These are phyloP conservation scores for Aphidoletes aphidimyza DNA, from an alignment of 2,888 invertebrate species.

Conservation along the genomic window DNA sequence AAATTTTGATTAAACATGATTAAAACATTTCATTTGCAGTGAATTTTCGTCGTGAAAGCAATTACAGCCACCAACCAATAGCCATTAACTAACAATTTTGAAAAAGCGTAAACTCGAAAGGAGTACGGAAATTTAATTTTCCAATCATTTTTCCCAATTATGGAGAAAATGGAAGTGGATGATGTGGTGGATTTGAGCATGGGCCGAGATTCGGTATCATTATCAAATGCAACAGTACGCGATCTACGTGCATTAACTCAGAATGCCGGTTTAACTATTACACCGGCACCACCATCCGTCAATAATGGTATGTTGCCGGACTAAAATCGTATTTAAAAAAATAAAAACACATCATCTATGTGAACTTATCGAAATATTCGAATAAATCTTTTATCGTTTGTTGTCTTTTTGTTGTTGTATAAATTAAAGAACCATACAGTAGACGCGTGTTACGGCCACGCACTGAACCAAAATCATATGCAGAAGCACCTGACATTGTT, in stretches of 20 bases:
- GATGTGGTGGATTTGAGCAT: slow-evolving; percentile 91
- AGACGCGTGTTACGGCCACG: slow-evolving; percentile 83
- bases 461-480: slow-evolving; percentile 85
- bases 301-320: slow-evolving; percentile 38
- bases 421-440: slow-evolving; percentile 61
- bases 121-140: neutral
- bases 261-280: slow-evolving; percentile 72
- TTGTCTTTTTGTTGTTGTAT: neutral
- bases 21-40: neutral
- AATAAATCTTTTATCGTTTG: neutral
- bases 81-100: neutral
- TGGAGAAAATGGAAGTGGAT: slow-evolving; percentile 87
- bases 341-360: too few relatives aligned
- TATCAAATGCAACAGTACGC: slow-evolving; percentile 65
- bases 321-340: neutral
- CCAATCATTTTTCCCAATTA: too few relatives aligned
- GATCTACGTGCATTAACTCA: slow-evolving; percentile 72
- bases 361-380: too few relatives aligned
- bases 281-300: slow-evolving; percentile 71
- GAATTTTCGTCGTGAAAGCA: neutral
- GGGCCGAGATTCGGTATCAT: slow-evolving; percentile 63
- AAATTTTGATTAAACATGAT: too few relatives aligned
- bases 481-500: slow-evolving; percentile 82
- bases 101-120: neutral
- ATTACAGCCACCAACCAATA: neutral